Base-by-base conservation (phyloP, 2,888 invertebrate species). In the Meiosimyza platycephala region DNA sequence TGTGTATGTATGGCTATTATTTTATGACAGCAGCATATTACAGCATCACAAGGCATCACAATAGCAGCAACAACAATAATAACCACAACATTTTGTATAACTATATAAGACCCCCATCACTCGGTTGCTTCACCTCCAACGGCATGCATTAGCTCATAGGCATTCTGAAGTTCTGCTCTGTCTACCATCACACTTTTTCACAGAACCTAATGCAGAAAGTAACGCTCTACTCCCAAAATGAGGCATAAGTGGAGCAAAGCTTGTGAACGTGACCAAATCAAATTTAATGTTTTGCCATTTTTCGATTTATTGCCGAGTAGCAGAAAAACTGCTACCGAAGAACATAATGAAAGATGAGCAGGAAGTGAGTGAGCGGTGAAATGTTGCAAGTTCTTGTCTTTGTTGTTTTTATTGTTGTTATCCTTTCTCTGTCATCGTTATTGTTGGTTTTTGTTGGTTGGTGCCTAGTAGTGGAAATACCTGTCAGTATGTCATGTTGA, bases 231-330 rank as follows among this genome's bases (percentile, higher is more conserved):
- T 28, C 48, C 57, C 18, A 40, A 83, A 84, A 84, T 84, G 85
- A 83, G 83, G 83, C 83, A 84, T 84, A 84, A 84, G 85, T 84
- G 84, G 84, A 85, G 82, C 84, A 85, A 85, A 85, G 85, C 85
- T 84, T 78, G 79, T 72, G 79, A 82, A 85, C 84, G 84, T 84
- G 84, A 85, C 85, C 84, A 83, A 85, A 84, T 84, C 84, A 84
- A 84, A 82, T 84, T 84, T 84, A 84, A 85, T 83, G 85, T 79
- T 77, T 78, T 75, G 72, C 79, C 75, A 76, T 76, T 69, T 66
- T 62, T 69, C 69, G 69, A 69, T 60, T 69, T 60, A 69, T 69
- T 50, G 69, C 60, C 33, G 28, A 50, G 51, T 13, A 47, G 50
- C 40, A 40, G 40, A 65, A 70, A 57, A 60, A 48, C 63, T 59